phyloP scores from a whole-genome alignment of 2,797 vertebrate genomes.

The Siniperca undulata region DNA sequence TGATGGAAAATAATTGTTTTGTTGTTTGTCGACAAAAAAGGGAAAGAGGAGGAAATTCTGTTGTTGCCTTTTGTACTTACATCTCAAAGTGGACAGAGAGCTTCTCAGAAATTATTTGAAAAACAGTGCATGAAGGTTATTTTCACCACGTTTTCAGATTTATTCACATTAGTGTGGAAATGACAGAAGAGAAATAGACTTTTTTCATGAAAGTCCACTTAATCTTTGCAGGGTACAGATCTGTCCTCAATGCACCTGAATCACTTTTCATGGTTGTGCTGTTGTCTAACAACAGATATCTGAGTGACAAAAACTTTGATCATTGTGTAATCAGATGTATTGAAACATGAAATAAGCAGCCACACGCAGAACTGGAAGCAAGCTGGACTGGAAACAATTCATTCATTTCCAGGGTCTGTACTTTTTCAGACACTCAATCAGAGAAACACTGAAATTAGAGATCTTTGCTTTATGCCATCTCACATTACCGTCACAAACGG shows the following conservation, averaged over 20 bases:
- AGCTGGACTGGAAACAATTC: not conserved
- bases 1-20: not conserved
- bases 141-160: no score
- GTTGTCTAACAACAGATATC: not conserved
- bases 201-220: not conserved
- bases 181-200: not conserved
- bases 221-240: not conserved
- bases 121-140: no score
- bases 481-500: not conserved
- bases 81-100: not conserved
- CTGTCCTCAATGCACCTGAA: not conserved
- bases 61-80: not conserved
- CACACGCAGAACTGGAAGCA: not conserved
- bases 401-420: not conserved
- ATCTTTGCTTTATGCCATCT: not conserved
- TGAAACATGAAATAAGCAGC: not conserved
- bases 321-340: not conserved
- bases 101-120: not conserved
- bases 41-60: not conserved
- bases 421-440: not conserved
- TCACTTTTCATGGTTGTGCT: not conserved
- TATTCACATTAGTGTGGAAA: not conserved
- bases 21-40: no score
- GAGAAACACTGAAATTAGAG: not conserved
- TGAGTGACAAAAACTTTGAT: not conserved